Conservation (phyloP, 2,888 invertebrate species). For the Andrena trimmerana region DNA sequence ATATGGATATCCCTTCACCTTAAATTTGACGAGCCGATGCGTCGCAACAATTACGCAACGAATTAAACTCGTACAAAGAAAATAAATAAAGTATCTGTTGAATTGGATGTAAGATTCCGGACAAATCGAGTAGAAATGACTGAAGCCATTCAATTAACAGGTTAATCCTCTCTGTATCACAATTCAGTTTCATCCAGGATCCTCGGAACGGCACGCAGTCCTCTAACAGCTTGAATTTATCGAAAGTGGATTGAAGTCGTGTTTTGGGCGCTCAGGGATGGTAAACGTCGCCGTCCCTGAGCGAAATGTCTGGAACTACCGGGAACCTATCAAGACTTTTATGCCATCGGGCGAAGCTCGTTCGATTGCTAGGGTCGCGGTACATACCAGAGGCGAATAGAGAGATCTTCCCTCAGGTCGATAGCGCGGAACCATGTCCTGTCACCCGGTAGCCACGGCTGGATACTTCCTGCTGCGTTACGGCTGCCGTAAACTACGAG, state of each 20-base stretch:
- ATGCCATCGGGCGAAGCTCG: conserved; percentile 61
- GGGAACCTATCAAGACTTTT: conserved; percentile 74
- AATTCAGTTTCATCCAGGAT: neutral
- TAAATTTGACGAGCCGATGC: too few relatives aligned
- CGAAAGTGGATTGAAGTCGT: conserved; percentile 15
- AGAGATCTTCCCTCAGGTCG: conserved; percentile 50
- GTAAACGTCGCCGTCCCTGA: conserved; percentile 29
- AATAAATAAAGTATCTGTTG: too few relatives aligned
- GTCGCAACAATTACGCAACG: too few relatives aligned
- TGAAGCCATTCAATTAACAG: too few relatives aligned
- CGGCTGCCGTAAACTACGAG: conserved; percentile 73
- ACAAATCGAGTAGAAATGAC: too few relatives aligned
- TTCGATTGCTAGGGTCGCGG: conserved; percentile 36
- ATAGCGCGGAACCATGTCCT: conserved; percentile 56
- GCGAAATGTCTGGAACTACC: conserved; percentile 70
- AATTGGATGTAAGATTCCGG: too few relatives aligned
- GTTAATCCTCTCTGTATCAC: too few relatives aligned
- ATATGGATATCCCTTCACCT: too few relatives aligned
- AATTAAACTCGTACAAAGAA: too few relatives aligned
- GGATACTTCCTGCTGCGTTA: conserved; percentile 76
- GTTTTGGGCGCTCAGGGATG: conserved; percentile 16
- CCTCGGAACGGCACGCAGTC: neutral
- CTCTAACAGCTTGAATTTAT: neutral
- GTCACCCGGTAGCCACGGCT: conserved; percentile 67
- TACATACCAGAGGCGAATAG: conserved; percentile 14